These are phyloP conservation scores for Suricata suricatta DNA, from an alignment of 2,113 vertebrate genomes.

Conservation along the genomic window DNA sequence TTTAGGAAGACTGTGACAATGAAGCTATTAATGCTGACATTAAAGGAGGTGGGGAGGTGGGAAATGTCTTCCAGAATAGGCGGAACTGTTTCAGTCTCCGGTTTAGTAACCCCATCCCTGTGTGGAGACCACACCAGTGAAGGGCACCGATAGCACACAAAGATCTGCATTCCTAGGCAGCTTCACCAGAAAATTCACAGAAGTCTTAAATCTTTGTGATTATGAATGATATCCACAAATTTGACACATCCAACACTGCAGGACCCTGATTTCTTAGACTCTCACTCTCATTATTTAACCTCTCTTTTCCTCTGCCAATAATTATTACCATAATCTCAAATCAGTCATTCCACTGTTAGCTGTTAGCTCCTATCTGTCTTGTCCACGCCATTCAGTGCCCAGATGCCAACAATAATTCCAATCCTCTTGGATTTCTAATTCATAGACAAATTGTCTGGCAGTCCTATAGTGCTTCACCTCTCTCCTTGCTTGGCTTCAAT, in stretches of 20 bases:
- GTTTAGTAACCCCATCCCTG: background rate
- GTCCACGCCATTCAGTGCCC: background rate
- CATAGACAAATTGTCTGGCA: background rate
- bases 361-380: background rate
- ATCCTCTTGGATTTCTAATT: background rate
- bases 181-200: background rate
- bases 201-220: background rate
- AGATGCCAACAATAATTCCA: background rate
- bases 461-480: background rate
- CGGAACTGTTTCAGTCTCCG: background rate
- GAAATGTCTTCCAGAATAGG: background rate
- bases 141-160: background rate
- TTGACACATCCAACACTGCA: fast-evolving
- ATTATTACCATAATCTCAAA: background rate
- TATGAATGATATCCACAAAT: background rate
- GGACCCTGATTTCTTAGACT: background rate
- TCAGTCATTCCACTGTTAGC: background rate
- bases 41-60: background rate
- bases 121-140: background rate
- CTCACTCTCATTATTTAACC: background rate
- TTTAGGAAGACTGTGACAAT: background rate
- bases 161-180: fast-evolving
- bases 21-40: background rate
- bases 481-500: background rate
- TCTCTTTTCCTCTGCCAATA: background rate